A percentile compares a stretch with the other conserved stretches of the same genome.
These are phyloP conservation scores for Maylandia zebra DNA, from an alignment of 2,113 vertebrate species.

Conservation along the genomic window DNA sequence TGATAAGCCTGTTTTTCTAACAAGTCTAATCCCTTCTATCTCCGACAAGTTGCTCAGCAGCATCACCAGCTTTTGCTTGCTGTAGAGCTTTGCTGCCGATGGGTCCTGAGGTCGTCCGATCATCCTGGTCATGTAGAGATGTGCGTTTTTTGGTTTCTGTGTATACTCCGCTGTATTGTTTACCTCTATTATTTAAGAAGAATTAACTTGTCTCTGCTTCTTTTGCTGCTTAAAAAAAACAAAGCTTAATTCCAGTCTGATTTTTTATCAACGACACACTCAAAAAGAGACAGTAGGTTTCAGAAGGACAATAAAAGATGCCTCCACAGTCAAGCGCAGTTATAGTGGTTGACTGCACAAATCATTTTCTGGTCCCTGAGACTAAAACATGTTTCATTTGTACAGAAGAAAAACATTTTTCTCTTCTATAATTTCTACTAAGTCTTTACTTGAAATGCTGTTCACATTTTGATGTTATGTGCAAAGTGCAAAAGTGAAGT, in stretches of 20 bases:
- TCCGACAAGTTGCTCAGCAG: not conserved
- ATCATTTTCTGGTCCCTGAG: not conserved
- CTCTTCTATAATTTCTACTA: not conserved
- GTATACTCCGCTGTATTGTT: not conserved
- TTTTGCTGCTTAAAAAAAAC: not conserved
- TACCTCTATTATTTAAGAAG: not conserved
- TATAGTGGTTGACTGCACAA: not conserved
- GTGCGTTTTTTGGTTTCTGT: not conserved
- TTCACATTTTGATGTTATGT: not conserved
- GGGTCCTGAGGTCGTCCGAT: not conserved
- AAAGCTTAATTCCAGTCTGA: not conserved
- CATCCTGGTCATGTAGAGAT: not conserved
- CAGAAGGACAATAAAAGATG: not conserved
- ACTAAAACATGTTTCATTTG: not conserved
- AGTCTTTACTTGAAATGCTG: not conserved
- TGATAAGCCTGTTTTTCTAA: not conserved
- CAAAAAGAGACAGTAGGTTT: not conserved
- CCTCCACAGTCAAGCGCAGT: not conserved
- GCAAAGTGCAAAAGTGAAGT: not conserved
- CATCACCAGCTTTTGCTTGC: not conserved
- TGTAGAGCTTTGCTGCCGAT: not conserved
- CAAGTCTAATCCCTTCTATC: not conserved
- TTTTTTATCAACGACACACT: not conserved
- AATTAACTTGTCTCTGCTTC: slow-evolving; percentile 19
- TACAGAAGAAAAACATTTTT: not conserved